phyloP scores from a whole-genome alignment of 37 sponge, comb jelly and placozoan genomes.

The Chondrosia reniformis region DNA sequence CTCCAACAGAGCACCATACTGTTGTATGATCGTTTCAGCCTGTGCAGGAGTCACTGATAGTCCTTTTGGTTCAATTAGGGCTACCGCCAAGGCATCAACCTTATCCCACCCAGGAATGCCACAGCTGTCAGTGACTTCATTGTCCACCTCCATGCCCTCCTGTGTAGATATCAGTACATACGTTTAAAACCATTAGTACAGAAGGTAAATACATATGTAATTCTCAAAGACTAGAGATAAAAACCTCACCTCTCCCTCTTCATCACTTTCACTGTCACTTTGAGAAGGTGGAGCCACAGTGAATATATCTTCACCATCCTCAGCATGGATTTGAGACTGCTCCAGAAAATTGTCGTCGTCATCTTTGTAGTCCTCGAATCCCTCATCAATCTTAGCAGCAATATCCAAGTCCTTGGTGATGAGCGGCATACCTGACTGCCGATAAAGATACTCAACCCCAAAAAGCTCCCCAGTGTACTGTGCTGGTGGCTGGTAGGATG shows the following conservation, averaged over 20 bases:
- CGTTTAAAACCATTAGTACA: too few relatives aligned
- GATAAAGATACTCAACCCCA: conserved; percentile 34
- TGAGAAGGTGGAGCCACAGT: conserved; percentile 5
- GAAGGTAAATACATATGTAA: neutral
- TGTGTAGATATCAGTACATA: neutral
- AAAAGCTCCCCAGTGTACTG: conserved; percentile 34
- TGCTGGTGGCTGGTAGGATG: conserved; percentile 15
- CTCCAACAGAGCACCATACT: neutral
- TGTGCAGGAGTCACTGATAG: neutral
- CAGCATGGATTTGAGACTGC: neutral
- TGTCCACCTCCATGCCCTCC: conserved; percentile 1
- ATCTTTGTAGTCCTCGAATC: conserved; percentile 9
- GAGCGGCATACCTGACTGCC: conserved; percentile 7
- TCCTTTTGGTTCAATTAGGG: neutral
- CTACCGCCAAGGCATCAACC: conserved; percentile 24
- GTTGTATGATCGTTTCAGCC: neutral
- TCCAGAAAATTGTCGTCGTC: neutral
- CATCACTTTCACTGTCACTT: conserved; percentile 14
- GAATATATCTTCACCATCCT: neutral
- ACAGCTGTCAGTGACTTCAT: neutral
- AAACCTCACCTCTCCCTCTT: conserved; percentile 17
- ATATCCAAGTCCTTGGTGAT: neutral
- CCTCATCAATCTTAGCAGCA: conserved; percentile 18
- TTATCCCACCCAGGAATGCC: conserved; percentile 43
- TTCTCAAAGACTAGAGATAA: neutral